Conservation (phyloP, 35 echinoderm and acorn worm species). For the Patiria miniata region DNA sequence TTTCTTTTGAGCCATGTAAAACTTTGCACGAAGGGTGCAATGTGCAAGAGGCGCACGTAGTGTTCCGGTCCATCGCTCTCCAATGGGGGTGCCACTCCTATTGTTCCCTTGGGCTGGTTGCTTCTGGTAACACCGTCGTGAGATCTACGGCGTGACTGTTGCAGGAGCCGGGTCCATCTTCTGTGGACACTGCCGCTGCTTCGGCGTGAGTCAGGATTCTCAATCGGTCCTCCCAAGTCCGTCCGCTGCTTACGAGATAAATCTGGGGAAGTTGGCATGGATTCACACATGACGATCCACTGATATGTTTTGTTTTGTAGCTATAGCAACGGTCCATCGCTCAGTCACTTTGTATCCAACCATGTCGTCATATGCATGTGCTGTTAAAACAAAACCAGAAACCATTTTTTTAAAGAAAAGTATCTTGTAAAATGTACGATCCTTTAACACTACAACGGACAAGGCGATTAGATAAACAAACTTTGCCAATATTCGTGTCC, state of each 20-base stretch:
- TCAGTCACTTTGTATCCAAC: not conserved
- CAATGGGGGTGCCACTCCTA: not conserved
- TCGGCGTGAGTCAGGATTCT: not conserved
- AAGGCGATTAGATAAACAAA: not conserved
- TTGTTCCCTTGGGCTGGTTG: not conserved
- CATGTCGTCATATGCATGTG: not conserved
- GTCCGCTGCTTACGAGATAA: not conserved
- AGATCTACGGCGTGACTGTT: not conserved
- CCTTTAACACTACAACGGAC: not conserved
- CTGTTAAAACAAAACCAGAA: not conserved
- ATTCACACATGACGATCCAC: not conserved
- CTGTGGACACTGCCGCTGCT: not conserved
- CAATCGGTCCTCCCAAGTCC: not conserved
- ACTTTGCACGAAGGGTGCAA: slow-evolving; percentile 59
- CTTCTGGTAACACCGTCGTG: not conserved
- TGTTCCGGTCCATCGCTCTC: slow-evolving; percentile 11
- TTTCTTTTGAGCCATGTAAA: slow-evolving; percentile 60
- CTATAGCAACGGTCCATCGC: not conserved
- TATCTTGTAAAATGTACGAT: not conserved
- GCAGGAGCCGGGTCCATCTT: not conserved
- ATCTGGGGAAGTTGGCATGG: not conserved
- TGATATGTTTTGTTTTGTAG: not conserved
- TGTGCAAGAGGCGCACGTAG: not conserved
- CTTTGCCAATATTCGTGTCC: too few species aligned
- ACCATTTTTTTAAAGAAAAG: not conserved